phyloP scores from a whole-genome alignment of 2,113 vertebrate species.

The Archilochus colubris region DNA sequence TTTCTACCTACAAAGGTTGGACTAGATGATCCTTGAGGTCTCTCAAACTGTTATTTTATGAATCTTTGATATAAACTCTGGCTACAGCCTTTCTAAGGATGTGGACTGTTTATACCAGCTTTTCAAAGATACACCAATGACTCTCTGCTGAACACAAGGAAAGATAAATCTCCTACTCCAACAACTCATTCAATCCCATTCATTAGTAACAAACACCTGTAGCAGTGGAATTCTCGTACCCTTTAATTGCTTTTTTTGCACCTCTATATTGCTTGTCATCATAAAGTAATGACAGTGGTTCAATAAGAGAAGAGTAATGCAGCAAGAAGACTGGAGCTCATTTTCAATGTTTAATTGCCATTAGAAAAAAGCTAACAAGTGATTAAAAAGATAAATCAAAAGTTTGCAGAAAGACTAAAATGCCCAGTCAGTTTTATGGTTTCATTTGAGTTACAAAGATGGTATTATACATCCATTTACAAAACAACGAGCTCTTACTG shows the following conservation, averaged over 20 bases:
- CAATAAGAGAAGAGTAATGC: slow-evolving; percentile 61
- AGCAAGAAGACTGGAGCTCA: slow-evolving; percentile 47
- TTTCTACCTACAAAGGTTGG: too few species aligned
- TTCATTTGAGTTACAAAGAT: slow-evolving; percentile 80
- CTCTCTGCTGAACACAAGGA: background rate
- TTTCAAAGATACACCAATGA: background rate
- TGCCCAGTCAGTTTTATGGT: slow-evolving; percentile 74
- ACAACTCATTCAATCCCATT: slow-evolving; percentile 32
- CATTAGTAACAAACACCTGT: slow-evolving; percentile 67
- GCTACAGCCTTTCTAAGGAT: background rate
- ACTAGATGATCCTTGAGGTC: too few species aligned
- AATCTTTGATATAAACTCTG: background rate
- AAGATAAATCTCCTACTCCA: slow-evolving; percentile 41
- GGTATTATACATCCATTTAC: slow-evolving; percentile 87
- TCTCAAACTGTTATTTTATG: too few species aligned
- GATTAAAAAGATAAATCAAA: slow-evolving; percentile 86
- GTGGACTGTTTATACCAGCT: background rate
- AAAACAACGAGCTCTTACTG: slow-evolving; percentile 88
- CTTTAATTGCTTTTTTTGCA: slow-evolving; percentile 72
- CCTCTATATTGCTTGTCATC: slow-evolving; percentile 75
- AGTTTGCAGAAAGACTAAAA: slow-evolving; percentile 74
- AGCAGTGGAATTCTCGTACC: slow-evolving; percentile 60
- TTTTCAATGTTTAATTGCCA: slow-evolving; percentile 76
- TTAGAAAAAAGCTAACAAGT: slow-evolving; percentile 66
- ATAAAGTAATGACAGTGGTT: slow-evolving; percentile 76